Evolutionary conservation across 2,113 vertebrate species (phyloP).

Genomic region (Dissostichus mawsoni): DNA sequence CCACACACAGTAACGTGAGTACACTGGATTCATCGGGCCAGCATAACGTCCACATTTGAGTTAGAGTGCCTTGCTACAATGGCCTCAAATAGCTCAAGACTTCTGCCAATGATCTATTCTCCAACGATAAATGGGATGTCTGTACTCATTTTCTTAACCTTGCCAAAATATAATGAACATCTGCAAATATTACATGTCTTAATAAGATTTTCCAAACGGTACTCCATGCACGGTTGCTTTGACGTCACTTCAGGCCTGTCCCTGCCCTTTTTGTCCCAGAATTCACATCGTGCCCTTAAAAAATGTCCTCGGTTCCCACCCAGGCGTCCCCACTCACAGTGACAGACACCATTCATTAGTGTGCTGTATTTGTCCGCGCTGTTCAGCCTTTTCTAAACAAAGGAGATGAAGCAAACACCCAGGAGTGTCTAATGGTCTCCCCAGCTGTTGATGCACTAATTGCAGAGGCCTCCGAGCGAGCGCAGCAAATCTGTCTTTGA

Average conservation of each 20-base stretch:
- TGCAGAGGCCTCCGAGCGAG: constrained; percentile 66
- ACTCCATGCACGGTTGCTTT: constrained; percentile 33
- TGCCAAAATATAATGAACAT: constrained; percentile 72
- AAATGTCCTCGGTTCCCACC: constrained; percentile 9
- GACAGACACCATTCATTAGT: constrained; percentile 70
- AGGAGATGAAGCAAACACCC: constrained; percentile 58
- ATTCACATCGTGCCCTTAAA: constrained; percentile 14
- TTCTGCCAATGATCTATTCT: constrained; percentile 54
- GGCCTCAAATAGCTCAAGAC: constrained; percentile 45
- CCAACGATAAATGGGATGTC: constrained; percentile 64
- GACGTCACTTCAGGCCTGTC: constrained; percentile 33
- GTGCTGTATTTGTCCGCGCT: constrained; percentile 49
- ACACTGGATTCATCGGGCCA: constrained; percentile 6
- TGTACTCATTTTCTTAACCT: constrained; percentile 67
- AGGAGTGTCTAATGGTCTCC: constrained; percentile 74
- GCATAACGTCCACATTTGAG: constrained; percentile 36
- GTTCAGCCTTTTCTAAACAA: constrained; percentile 66
- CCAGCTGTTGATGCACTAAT: constrained; percentile 79
- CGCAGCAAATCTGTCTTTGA: constrained; percentile 62
- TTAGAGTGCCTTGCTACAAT: constrained; percentile 47
- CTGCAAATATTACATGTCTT: constrained; percentile 70
- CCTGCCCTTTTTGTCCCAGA: constrained; percentile 10
- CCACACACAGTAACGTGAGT: constrained; percentile 13
- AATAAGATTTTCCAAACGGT: constrained; percentile 67
- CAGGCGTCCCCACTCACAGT: constrained; percentile 45